Base-by-base conservation (phyloP, 2,797 vertebrate species). In the Sarcoramphus papa region DNA sequence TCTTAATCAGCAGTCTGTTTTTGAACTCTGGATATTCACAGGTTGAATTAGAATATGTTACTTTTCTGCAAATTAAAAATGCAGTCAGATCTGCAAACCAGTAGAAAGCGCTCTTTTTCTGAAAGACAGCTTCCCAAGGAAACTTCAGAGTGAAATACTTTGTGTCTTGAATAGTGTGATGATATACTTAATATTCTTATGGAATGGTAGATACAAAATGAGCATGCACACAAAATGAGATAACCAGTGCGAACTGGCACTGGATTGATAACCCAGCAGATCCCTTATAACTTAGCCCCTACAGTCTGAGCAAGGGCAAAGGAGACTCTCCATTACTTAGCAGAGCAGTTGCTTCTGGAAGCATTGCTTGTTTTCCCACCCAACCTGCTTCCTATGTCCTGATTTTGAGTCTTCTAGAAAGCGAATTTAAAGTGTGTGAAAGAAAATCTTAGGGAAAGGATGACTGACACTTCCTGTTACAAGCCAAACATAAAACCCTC, bases 401-500 rank as follows among this genome's bases (percentile, higher is more conserved):
- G 35, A 4, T 7, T 83, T 81, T 62, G 24, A 63, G 8, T 60
- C 50, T 69, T 59, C 14, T 28, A 14, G 14, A 59, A 90, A 45
- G 7, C 12, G 7, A 54, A 35, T 57, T 20, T 28, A 43, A 59
- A 20, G 3, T 31, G 4, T 56, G 12, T 41, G 59, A 72, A 79
- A 70, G 4, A 28, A n/a, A 41, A 16, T 19, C 4, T 14, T 40
- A 51, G 20, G 22, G 22, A 40, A 60, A 7, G 20, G 20, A 11
- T 37, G 16, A 5, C 12, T 57, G 35, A n/a, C 4, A 4, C 6
- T 73, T 84, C 15, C 15, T 6, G 0, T 21, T 59, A 6, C 5
- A 73, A 80, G 27, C 7, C 31, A 91, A 28, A 35, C 13, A 20
- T 31, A 14, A 60, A 81, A 64, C 13, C 2, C 9, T 80, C 9